A percentile compares a stretch with the other conserved stretches of the same genome.
phyloP scores from a whole-genome alignment of 2,888 invertebrate species.

The Cryptocephalus moraei region DNA sequence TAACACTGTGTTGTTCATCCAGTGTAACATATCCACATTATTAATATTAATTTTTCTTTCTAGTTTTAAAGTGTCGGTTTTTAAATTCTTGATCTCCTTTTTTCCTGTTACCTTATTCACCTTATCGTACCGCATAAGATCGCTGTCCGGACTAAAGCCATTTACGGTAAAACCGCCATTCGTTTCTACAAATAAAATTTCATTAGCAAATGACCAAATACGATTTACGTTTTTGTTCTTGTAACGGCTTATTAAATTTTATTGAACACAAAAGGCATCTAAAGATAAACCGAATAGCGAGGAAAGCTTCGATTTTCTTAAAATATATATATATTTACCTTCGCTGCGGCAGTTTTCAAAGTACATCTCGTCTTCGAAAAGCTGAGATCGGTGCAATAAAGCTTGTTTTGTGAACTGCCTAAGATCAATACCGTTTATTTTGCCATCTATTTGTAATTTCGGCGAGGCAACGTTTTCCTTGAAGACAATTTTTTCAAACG shows the following conservation, averaged over 20 bases:
- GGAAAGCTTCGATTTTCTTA: too few relatives aligned
- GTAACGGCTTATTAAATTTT: too few relatives aligned
- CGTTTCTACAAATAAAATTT: neutral
- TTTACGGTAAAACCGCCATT: slow-evolving; percentile 32
- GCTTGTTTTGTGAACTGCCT: slow-evolving; percentile 35
- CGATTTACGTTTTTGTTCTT: too few relatives aligned
- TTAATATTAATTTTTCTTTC: slow-evolving; percentile 30
- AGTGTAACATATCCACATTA: slow-evolving; percentile 38
- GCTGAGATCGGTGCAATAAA: slow-evolving; percentile 36
- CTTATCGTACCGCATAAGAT: slow-evolving; percentile 39
- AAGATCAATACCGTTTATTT: slow-evolving; percentile 30
- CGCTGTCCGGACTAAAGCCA: slow-evolving; percentile 39
- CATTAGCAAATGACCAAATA: too few relatives aligned
- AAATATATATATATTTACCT: slow-evolving; percentile 20
- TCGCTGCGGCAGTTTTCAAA: slow-evolving; percentile 19
- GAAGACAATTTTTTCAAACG: slow-evolving; percentile 36
- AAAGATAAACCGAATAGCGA: too few relatives aligned
- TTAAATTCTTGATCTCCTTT: slow-evolving; percentile 33
- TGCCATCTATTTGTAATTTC: slow-evolving; percentile 28
- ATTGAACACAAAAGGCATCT: too few relatives aligned
- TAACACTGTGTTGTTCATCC: slow-evolving; percentile 37
- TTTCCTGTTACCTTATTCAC: slow-evolving; percentile 36
- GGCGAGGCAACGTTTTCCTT: slow-evolving; percentile 26
- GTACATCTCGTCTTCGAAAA: slow-evolving; percentile 27
- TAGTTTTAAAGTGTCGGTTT: slow-evolving; percentile 31